A percentile compares a stretch with the other conserved stretches of the same genome.
phyloP scores from a whole-genome alignment of 2,113 vertebrate genomes.

The Mixornis gularis region DNA sequence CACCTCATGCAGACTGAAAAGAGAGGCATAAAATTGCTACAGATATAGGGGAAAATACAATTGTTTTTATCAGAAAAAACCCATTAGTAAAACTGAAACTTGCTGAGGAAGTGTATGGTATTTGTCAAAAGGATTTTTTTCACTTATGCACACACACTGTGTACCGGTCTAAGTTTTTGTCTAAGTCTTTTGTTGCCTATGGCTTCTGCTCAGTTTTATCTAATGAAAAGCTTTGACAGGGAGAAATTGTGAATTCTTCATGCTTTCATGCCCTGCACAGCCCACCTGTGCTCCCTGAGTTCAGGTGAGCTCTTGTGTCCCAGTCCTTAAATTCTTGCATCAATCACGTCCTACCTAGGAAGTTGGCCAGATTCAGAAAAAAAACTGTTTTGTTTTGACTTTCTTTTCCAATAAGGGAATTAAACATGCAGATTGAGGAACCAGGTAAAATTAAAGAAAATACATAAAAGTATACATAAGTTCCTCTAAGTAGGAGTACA shows the following conservation, averaged over 20 bases:
- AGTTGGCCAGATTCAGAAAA: neutral
- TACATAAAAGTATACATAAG: neutral
- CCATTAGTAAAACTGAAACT: neutral
- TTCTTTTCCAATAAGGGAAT: neutral
- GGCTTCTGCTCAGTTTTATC: neutral
- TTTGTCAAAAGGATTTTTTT: neutral
- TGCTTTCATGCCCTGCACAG: neutral
- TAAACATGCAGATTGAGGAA: neutral
- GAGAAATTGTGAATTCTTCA: neutral
- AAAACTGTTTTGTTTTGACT: neutral
- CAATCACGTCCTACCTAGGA: neutral
- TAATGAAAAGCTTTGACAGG: neutral
- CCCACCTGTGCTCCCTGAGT: neutral
- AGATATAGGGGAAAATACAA: neutral
- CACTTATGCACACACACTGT: accelerated
- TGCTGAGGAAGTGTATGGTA: neutral
- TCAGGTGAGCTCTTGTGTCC: neutral
- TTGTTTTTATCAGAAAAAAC: neutral
- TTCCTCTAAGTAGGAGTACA: neutral
- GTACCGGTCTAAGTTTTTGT: neutral
- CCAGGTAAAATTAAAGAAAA: neutral
- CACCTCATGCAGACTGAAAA: neutral
- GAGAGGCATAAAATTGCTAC: neutral
- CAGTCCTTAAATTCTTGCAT: neutral
- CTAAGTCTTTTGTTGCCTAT: neutral